Percentiles rank a stretch among this genome's conserved stretches.
Conservation (phyloP, 2,888 invertebrate genomes). For the Leucoma salicis region DNA sequence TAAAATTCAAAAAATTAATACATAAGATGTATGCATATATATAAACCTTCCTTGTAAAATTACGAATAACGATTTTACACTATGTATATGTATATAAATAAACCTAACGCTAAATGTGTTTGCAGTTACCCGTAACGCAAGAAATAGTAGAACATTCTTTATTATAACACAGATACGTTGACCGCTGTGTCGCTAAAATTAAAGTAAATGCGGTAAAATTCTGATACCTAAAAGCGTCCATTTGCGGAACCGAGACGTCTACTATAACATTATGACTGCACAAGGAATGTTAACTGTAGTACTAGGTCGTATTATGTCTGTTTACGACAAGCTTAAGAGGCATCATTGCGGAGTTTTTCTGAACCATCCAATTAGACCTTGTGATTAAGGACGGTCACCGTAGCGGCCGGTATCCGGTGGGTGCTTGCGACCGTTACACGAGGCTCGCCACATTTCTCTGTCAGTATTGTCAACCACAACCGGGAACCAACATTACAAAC, state of each 20-base stretch:
- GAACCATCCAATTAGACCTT: slow-evolving; percentile 42
- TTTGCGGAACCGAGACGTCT: slow-evolving; percentile 22
- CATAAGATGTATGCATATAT: no score
- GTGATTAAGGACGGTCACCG: slow-evolving; percentile 43
- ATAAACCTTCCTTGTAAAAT: no score
- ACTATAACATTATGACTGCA: slow-evolving; percentile 16
- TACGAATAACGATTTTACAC: no score
- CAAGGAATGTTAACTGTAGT: slow-evolving; percentile 32
- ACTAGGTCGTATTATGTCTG: slow-evolving; percentile 33
- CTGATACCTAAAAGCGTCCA: slow-evolving; percentile 13
- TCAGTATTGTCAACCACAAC: slow-evolving; percentile 43
- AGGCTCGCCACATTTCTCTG: slow-evolving; percentile 25
- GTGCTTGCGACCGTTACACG: slow-evolving; percentile 42
- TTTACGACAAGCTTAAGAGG: slow-evolving; percentile 29
- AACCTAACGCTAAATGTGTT: neutral
- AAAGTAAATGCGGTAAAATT: slow-evolving; percentile 13
- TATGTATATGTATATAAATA: no score
- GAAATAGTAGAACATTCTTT: neutral
- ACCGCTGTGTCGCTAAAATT: neutral
- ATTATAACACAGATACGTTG: neutral
- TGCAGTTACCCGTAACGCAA: neutral
- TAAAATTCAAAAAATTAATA: no score
- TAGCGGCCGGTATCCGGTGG: slow-evolving; percentile 31
- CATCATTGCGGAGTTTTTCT: slow-evolving; percentile 44
- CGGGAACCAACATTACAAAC: no score